A percentile compares a stretch with the other conserved stretches of the same genome.
phyloP scores from a whole-genome alignment of 2,797 vertebrate genomes.

The Sebastes hubbsi region DNA sequence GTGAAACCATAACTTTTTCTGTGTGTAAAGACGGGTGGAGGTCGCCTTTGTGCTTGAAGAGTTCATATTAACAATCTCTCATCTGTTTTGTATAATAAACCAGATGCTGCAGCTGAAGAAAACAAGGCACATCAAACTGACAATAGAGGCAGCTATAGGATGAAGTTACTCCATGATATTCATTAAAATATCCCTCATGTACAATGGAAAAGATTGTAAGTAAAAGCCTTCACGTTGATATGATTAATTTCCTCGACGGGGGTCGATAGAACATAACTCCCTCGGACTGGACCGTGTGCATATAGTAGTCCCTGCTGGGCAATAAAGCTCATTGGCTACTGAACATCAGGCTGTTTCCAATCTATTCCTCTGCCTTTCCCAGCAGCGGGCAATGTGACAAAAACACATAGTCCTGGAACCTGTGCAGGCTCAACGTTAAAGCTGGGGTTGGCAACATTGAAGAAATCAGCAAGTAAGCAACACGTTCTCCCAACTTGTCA shows the following conservation, averaged over 20 bases:
- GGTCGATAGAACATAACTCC: slow-evolving; percentile 28
- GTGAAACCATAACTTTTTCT: slow-evolving; percentile 7
- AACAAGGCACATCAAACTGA: slow-evolving; percentile 20
- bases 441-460: slow-evolving; percentile 34
- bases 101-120: slow-evolving; percentile 56
- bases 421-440: slow-evolving; percentile 31
- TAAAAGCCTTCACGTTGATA: slow-evolving; percentile 35
- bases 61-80: slow-evolving; percentile 69
- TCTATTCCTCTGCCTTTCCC: slow-evolving; percentile 52
- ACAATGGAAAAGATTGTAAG: slow-evolving; percentile 10
- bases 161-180: slow-evolving; percentile 47
- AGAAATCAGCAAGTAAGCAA: neutral
- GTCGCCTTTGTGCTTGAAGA: slow-evolving; percentile 31
- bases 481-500: neutral
- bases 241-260: slow-evolving; percentile 51
- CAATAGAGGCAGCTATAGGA: slow-evolving; percentile 14
- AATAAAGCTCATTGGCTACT: slow-evolving; percentile 69
- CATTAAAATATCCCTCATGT: slow-evolving; percentile 33
- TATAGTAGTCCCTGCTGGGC: slow-evolving; percentile 40
- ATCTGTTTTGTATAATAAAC: slow-evolving; percentile 68
- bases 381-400: slow-evolving; percentile 61
- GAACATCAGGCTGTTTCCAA: slow-evolving; percentile 68
- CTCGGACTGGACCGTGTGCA: slow-evolving; percentile 23
- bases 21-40: slow-evolving; percentile 35
- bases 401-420: slow-evolving; percentile 28